phyloP scores from a whole-genome alignment of 2,888 invertebrate genomes.

The Lamellibrachia columna region DNA sequence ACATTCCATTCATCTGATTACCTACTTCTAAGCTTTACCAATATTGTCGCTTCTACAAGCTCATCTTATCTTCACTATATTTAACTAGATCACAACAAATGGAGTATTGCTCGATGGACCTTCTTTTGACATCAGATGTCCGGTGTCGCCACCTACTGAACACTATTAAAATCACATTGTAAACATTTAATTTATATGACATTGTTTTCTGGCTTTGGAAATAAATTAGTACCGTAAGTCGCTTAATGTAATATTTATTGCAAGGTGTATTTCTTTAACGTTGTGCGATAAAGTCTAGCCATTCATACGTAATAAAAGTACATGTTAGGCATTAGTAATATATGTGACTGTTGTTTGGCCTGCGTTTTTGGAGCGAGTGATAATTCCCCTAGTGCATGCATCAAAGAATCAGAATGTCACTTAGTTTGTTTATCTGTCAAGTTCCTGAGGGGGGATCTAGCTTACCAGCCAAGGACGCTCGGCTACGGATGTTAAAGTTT shows the following conservation, averaged over 20 bases:
- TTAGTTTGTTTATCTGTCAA: too few relatives aligned
- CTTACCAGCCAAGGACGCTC: too few relatives aligned
- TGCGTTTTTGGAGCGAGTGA: background rate
- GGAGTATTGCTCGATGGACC: background rate
- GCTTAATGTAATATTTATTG: background rate
- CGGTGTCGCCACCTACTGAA: background rate
- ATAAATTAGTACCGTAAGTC: background rate
- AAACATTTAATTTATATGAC: background rate
- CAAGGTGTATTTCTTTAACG: background rate
- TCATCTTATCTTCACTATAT: background rate
- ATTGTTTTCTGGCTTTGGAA: background rate
- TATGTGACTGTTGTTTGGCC: background rate
- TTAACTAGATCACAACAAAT: background rate
- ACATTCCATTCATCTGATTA: background rate
- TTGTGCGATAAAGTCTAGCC: background rate
- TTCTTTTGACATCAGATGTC: background rate
- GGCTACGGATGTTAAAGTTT: too few relatives aligned
- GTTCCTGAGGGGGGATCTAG: too few relatives aligned
- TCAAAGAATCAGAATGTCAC: too few relatives aligned
- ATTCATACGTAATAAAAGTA: background rate
- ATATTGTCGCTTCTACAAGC: background rate
- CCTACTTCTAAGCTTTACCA: background rate
- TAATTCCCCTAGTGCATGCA: background rate
- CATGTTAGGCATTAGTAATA: background rate
- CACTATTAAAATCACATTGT: background rate